Conservation (phyloP, 2,113 vertebrate species). For the sheep (Ovis aries) region DNA sequence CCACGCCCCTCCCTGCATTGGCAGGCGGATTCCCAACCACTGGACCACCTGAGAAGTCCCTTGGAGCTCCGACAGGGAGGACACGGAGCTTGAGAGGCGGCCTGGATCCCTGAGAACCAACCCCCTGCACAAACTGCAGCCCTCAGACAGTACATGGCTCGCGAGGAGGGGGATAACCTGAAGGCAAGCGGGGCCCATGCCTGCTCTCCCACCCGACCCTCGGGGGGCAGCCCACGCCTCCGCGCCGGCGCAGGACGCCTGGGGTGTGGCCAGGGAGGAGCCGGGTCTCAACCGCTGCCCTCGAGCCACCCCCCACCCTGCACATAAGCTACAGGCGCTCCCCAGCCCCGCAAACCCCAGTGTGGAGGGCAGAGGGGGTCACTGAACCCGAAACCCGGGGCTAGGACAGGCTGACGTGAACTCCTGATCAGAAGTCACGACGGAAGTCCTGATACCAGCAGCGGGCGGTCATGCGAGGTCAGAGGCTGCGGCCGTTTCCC, state of each 20-base stretch:
- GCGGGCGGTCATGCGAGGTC: neutral
- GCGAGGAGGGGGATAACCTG: fast-evolving
- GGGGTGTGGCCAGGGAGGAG: neutral
- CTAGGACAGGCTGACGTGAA: neutral
- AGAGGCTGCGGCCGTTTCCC: neutral
- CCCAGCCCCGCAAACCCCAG: no score
- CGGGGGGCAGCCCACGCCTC: fast-evolving
- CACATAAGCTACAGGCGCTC: neutral
- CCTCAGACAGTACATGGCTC: neutral
- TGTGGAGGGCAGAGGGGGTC: neutral
- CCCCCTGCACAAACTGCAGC: neutral
- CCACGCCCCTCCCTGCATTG: neutral
- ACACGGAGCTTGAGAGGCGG: neutral
- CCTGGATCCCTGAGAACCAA: no score
- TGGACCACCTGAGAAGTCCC: neutral
- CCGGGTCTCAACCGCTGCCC: neutral
- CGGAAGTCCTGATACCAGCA: neutral
- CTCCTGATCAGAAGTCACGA: neutral
- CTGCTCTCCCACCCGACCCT: neutral
- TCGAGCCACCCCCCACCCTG: fast-evolving
- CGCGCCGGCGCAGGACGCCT: fast-evolving
- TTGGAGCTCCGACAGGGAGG: neutral
- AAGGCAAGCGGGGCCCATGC: neutral
- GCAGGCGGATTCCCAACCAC: neutral
- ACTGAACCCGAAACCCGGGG: neutral